These are phyloP conservation scores for Cisticola juncidis DNA, from an alignment of 2,113 vertebrate genomes.

Conservation along the genomic window DNA sequence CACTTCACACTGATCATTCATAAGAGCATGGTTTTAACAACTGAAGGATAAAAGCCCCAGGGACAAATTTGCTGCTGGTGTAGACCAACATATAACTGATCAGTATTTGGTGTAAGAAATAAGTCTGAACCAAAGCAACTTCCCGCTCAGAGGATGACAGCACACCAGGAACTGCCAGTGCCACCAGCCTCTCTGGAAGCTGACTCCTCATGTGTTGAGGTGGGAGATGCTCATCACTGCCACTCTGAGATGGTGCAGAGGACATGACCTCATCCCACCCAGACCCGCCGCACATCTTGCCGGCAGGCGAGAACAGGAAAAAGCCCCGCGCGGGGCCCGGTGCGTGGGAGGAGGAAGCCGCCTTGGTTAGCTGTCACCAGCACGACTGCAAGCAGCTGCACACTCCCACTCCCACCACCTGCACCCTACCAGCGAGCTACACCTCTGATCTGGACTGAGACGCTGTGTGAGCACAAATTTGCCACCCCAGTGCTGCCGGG, in stretches of 20 bases:
- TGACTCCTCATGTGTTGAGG: not conserved
- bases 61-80: not conserved
- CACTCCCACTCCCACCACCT: slow-evolving; percentile 45
- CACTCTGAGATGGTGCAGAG: not conserved
- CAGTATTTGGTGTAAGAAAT: not conserved
- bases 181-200: not conserved
- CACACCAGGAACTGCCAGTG: not conserved
- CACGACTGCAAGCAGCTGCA: not conserved
- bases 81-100: not conserved
- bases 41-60: not conserved
- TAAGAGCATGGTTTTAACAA: not conserved
- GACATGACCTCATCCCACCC: slow-evolving; percentile 13
- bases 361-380: slow-evolving; percentile 41
- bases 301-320: not conserved
- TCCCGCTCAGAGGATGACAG: not conserved
- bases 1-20: not conserved
- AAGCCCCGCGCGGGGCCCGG: not conserved
- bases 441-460: slow-evolving; percentile 25
- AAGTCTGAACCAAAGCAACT: not conserved
- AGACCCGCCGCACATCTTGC: not conserved
- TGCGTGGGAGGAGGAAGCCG: slow-evolving; percentile 56
- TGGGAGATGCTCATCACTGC: not conserved
- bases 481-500: not conserved
- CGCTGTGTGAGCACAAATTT: not conserved
- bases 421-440: not conserved